phyloP scores from a whole-genome alignment of 2,113 vertebrate species.

The Pogona vitticeps region DNA sequence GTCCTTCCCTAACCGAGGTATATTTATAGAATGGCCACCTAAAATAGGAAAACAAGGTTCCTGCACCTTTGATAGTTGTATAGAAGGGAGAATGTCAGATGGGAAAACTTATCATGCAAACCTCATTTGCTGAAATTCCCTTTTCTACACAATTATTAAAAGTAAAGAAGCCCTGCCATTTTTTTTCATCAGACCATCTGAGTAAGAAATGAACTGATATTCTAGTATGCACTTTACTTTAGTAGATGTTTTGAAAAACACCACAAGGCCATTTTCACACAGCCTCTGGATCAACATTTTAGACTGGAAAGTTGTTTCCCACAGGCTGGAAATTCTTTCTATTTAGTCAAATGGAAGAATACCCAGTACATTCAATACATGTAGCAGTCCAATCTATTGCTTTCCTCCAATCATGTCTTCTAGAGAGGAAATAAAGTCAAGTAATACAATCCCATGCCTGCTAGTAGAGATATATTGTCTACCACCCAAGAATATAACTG shows the following conservation, averaged over 20 bases:
- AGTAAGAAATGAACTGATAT: not conserved
- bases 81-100: too few relatives aligned
- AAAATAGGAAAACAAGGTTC: too few relatives aligned
- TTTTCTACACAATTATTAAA: too few relatives aligned
- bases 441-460: conserved; percentile 66
- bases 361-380: not conserved
- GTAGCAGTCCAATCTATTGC: not conserved
- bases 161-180: too few relatives aligned
- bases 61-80: too few relatives aligned
- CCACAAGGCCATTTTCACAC: not conserved
- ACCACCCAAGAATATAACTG: conserved; percentile 30
- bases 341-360: conserved; percentile 27
- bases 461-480: conserved; percentile 46
- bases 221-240: not conserved
- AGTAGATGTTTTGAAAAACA: too few relatives aligned
- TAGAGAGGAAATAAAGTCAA: conserved; percentile 43
- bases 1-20: too few relatives aligned
- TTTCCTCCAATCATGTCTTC: conserved; percentile 39
- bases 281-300: not conserved
- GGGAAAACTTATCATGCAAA: too few relatives aligned
- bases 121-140: too few relatives aligned
- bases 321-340: not conserved
- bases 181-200: not conserved
- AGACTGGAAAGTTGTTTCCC: conserved; percentile 8
- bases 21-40: too few relatives aligned